Base-by-base conservation (phyloP, 2,797 vertebrate species). In the Lates japonicus region DNA sequence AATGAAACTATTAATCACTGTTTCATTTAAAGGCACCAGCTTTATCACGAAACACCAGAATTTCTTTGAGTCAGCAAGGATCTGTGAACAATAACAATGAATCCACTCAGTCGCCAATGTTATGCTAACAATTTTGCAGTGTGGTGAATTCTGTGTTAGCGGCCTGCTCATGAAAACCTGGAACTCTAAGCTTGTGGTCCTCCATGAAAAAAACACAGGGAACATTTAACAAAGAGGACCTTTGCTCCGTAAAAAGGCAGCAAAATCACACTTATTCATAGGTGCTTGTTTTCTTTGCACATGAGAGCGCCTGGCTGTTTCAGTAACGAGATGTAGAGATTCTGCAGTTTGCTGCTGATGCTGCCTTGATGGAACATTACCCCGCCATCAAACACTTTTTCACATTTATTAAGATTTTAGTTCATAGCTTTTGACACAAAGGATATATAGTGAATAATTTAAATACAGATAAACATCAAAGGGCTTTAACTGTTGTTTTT, bases 31-130 rank as follows among this genome's bases (percentile, higher is more conserved):
- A 55, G 5, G 59, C 60, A 12, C 37, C 39, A 6, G 69, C 60
- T 79, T 64, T 46, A 74, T 87, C 77, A 22, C 20, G 63, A 66
- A 86, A 64, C 35, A 39, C 46, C n/a, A 51, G 67, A 3, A 22
- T 62, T 75, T 67, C 65, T 85, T 72, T 0, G 51, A 86, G 74
- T 93, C 90, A 85, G 91, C 90, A 59, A 77, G 48, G 70, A 87
- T 25, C 80, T 78, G 76, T 58, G 80, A 84, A 86, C 68, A 44
- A 70, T 48, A 87, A 90, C 81, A 91, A 81, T 65, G 76, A 81
- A 63, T 68, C 63, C 46, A 84, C 70, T 87, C 72, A 88, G 75
- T 62, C 3, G 19, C 52, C 25, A 10, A 3, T 52, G 82, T 82
- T 80, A 29, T 63, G 85, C 84, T 68, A 69, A 75, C 80, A 61